Conservation (phyloP, 2,797 vertebrate genomes). For the Ceryle rudis region DNA sequence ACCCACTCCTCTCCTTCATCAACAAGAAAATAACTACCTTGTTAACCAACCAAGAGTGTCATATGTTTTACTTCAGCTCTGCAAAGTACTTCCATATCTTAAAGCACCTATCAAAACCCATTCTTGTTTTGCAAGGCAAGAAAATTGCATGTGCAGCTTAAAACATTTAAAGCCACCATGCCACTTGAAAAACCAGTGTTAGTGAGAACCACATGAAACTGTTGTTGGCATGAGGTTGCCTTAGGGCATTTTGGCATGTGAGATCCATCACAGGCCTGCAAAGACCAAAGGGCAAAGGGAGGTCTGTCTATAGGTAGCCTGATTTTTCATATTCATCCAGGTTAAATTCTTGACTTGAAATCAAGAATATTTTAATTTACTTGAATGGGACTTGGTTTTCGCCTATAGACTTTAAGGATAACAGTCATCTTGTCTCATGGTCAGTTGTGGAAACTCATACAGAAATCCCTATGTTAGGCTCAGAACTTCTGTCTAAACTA, state of each 20-base stretch:
- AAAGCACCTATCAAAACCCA: neutral
- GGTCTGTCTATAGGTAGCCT: neutral
- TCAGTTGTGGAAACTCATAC: neutral
- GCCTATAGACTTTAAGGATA: neutral
- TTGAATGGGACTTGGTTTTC: neutral
- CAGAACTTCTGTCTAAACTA: neutral
- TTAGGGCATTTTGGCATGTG: neutral
- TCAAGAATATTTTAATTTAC: neutral
- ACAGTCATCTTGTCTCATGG: neutral
- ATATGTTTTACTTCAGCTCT: neutral
- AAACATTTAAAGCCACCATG: neutral
- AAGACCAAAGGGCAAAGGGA: neutral
- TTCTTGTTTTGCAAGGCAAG: neutral
- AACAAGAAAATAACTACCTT: constrained; percentile 34
- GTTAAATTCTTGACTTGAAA: neutral
- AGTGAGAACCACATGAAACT: neutral
- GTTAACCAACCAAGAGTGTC: neutral
- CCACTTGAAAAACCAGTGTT: neutral
- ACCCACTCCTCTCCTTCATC: neutral
- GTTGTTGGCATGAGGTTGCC: neutral
- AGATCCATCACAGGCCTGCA: neutral
- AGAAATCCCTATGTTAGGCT: neutral
- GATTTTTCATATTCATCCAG: neutral
- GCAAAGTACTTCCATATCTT: neutral
- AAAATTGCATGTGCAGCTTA: neutral